Evolutionary conservation across 2,797 vertebrate species (phyloP), one percentile per base, ranked within the genome.

Genomic region (Cottoperca gobio): DNA sequence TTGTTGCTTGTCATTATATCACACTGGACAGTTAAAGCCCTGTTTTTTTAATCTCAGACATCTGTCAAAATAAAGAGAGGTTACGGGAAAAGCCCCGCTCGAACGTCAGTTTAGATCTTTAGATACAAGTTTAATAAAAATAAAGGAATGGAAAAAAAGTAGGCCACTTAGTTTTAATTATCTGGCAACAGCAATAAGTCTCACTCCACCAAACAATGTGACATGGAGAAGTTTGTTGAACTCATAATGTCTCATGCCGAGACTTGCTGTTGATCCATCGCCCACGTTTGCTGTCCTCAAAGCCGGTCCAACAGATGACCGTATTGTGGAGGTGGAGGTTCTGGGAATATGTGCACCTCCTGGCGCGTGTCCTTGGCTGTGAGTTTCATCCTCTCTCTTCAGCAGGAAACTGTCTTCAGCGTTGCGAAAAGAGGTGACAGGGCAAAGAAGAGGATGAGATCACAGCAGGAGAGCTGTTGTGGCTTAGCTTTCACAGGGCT

Each of bases 401-500:
- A 33, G 74, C 54, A 62, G 76, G 64, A 91, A 84, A 61, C 65
- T 26, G 46, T 76, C 69, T 73, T 77, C 11, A 4, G 69, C 6
- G 4, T 71, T 69, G 42, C 59, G 73, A 73, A 60, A 58, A 57
- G 49, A 58, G 77, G 81, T 78, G 84, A 84, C 71, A 21, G 74
- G 70, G 64, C 70, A 83, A 63, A 86, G 83, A 83, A 52, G 77
- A 89, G 89, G 90, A 88, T 85, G 86, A 85, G 84, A 82, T 87
- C 88, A 73, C 91, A 89, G 89, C 86, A 83, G 89, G 89, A 84
- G 90, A 86, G 85, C 80, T 90, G 90, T 86, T 88, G 83, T 90
- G 86, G 86, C 86, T 89, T 81, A 83, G 67, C 84, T 84, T 89
- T 87, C 85, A 84, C 85, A 86, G 81, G 67, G 73, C 79, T 86